Conservation (phyloP, 2,797 vertebrate species). For the Apogon talboti region DNA sequence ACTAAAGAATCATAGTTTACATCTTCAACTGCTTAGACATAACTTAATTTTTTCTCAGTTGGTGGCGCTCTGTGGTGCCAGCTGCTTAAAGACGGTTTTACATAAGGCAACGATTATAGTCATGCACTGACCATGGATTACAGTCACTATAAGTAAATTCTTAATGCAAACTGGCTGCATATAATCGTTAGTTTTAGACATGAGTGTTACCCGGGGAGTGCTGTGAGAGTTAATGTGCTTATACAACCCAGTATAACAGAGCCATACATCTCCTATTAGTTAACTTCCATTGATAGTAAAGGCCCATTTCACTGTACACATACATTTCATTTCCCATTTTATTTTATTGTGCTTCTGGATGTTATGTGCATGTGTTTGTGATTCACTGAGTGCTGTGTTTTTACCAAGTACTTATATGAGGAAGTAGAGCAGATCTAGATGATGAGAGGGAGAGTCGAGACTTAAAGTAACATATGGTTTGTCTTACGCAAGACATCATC, state of each 20-base stretch:
- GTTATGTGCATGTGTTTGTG: constrained; percentile 17
- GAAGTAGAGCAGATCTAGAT: constrained; percentile 11
- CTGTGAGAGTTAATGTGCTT: not conserved
- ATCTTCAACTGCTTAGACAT: no score
- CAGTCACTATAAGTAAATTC: no score
- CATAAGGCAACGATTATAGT: no score
- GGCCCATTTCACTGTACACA: not conserved
- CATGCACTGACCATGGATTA: no score
- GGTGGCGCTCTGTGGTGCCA: no score
- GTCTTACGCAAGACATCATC: not conserved
- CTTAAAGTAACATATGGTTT: not conserved
- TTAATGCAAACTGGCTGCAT: no score
- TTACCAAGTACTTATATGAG: not conserved
- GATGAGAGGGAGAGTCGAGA: constrained; percentile 36
- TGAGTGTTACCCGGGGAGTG: not conserved
- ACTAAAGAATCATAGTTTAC: no score
- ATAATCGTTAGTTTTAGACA: not conserved
- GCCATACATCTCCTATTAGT: not conserved
- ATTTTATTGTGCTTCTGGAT: not conserved
- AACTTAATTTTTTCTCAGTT: no score
- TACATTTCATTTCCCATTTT: not conserved
- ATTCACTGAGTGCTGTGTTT: not conserved
- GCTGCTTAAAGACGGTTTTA: no score
- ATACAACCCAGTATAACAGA: constrained; percentile 47
- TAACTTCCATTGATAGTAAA: constrained; percentile 7